Percentiles rank a stretch among this genome's conserved stretches.
Conservation (phyloP, 2,888 invertebrate genomes). For the Lordiphosa andalusiaca region DNA sequence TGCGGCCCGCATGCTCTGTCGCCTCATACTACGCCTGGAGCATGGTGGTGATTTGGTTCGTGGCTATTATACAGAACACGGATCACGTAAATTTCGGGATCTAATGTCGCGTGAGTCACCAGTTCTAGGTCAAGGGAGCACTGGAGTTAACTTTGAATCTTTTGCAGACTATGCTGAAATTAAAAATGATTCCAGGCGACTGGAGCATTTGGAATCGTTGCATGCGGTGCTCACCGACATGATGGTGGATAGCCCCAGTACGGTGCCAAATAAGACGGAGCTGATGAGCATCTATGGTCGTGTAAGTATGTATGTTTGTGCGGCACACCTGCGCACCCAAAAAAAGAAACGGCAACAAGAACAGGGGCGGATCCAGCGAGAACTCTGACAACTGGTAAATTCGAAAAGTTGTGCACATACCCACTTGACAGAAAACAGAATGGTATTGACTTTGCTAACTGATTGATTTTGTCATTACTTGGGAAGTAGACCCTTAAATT, state of each 20-base stretch:
- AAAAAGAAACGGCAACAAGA: no score
- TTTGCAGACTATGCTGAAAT: constrained; percentile 89
- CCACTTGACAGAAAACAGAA: no score
- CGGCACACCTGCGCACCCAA: not conserved
- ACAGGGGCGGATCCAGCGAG: constrained; percentile 15
- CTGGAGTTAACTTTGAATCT: not conserved
- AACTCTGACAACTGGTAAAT: no score
- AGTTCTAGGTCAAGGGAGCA: no score
- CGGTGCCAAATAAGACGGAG: constrained; percentile 88
- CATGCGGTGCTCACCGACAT: constrained; percentile 87
- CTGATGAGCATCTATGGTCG: constrained; percentile 92
- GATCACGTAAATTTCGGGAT: constrained; percentile 90
- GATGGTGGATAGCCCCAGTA: constrained; percentile 83
- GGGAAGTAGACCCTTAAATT: no score
- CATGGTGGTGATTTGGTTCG: constrained; percentile 86
- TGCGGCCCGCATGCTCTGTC: constrained; percentile 89
- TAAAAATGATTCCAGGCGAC: constrained; percentile 86
- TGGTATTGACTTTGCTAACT: no score
- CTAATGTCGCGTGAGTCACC: constrained; percentile 91
- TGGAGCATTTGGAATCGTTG: constrained; percentile 90
- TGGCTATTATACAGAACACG: constrained; percentile 86
- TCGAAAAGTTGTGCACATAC: no score
- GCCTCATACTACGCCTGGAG: constrained; percentile 84
- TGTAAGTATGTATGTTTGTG: constrained; percentile 81
- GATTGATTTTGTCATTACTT: no score